Evolutionary conservation across 2,888 invertebrate genomes (phyloP).

Genomic region (Ormyrus nitidulus): DNA sequence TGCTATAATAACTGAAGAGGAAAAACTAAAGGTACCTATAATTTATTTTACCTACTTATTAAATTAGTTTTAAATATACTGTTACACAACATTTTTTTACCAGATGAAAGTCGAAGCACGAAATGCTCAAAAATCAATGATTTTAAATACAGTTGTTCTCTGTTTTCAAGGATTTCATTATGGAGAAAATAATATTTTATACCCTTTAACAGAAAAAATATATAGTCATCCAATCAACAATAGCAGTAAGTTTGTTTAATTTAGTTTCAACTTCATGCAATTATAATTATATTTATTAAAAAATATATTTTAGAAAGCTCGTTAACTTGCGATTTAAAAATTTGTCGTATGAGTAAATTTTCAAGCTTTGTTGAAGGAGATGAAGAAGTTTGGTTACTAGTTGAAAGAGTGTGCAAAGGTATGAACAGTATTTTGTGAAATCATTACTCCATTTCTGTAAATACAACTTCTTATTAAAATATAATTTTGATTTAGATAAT

Average conservation of each 20-base stretch:
- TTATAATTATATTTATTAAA: too few relatives aligned
- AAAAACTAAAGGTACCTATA: constrained; percentile 72
- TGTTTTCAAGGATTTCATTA: constrained; percentile 86
- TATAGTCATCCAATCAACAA: constrained; percentile 88
- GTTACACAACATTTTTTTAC: constrained; percentile 42
- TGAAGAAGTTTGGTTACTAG: constrained; percentile 87
- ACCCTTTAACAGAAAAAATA: constrained; percentile 82
- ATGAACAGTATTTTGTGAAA: constrained; percentile 67
- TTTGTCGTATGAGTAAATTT: constrained; percentile 84
- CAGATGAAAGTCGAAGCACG: constrained; percentile 77
- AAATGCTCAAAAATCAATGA: constrained; percentile 82
- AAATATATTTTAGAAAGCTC: constrained; percentile 80
- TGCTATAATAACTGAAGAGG: constrained; percentile 63
- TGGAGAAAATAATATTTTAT: constrained; percentile 76
- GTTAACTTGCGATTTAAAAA: constrained; percentile 88
- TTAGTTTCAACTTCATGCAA: background rate
- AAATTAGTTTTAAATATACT: too few relatives aligned
- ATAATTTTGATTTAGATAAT: constrained; percentile 80
- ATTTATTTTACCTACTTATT: too few relatives aligned
- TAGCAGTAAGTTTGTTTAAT: constrained; percentile 80
- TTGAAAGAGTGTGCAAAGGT: constrained; percentile 93
- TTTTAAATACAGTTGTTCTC: constrained; percentile 87
- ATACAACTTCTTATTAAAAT: too few relatives aligned
- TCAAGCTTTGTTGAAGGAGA: constrained; percentile 84
- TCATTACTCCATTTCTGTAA: background rate